Conservation (phyloP, 2,888 invertebrate species). For the Argyra leucocephala region DNA sequence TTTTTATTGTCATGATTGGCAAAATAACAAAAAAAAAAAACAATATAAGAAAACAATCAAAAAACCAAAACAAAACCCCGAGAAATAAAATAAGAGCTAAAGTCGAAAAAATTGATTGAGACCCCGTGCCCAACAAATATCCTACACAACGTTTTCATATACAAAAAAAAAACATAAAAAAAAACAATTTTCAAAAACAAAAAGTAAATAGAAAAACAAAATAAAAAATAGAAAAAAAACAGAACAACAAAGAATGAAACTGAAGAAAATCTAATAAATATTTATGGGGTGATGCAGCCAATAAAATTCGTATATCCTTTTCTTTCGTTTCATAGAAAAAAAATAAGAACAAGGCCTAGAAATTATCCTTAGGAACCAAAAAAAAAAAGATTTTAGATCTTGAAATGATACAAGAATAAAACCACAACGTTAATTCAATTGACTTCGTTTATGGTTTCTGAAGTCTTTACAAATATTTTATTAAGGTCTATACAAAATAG, state of each 20-base stretch:
- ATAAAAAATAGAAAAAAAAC: not conserved
- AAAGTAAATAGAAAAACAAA: too few relatives aligned
- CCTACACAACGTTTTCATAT: not conserved
- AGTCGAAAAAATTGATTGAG: not conserved
- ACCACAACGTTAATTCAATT: too few relatives aligned
- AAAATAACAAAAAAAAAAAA: not conserved
- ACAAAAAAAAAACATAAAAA: too few relatives aligned
- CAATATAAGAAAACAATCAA: not conserved
- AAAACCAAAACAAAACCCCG: not conserved
- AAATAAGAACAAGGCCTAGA: not conserved
- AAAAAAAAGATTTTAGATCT: too few relatives aligned
- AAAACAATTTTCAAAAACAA: too few relatives aligned
- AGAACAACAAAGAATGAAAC: too few relatives aligned
- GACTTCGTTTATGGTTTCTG: not conserved
- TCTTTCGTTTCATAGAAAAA: constrained; percentile 7
- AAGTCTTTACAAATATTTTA: not conserved
- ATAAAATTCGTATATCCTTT: constrained; percentile 19
- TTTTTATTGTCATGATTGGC: constrained; percentile 15
- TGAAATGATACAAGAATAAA: too few relatives aligned
- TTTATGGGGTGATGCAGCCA: constrained; percentile 20
- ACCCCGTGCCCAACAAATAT: not conserved
- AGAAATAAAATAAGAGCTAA: not conserved
- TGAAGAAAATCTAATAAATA: constrained; percentile 23
- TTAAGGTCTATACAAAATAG: too few relatives aligned
- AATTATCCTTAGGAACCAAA: not conserved